Evolutionary conservation across 2,113 vertebrate genomes (phyloP).

Genomic region (Ptychochromis oligacanthus): DNA sequence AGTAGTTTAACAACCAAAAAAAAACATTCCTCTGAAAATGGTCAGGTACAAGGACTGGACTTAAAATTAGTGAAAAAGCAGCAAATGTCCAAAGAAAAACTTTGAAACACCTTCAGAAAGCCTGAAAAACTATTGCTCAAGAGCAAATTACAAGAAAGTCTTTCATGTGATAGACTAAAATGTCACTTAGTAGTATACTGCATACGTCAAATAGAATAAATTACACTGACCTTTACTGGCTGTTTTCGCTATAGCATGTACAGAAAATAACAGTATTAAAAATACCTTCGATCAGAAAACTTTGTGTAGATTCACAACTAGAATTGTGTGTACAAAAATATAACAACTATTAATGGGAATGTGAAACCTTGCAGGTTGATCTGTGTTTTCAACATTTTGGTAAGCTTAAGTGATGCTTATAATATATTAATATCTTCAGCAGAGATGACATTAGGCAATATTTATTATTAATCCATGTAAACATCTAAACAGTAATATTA

Average conservation of each 20-base stretch:
- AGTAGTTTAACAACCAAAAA: too few relatives aligned
- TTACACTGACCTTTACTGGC: neutral
- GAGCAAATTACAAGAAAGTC: too few relatives aligned
- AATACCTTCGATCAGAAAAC: neutral
- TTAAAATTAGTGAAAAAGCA: too few relatives aligned
- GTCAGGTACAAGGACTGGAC: too few relatives aligned
- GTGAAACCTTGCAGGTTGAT: too few relatives aligned
- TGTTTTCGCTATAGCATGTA: neutral
- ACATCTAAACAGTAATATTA: neutral
- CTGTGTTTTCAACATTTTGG: too few relatives aligned
- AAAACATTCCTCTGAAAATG: too few relatives aligned
- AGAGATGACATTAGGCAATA: neutral
- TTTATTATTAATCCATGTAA: rapidly evolving
- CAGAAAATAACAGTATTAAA: neutral
- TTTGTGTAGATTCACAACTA: neutral
- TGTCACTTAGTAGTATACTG: too few relatives aligned
- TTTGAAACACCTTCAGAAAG: too few relatives aligned
- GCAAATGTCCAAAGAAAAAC: too few relatives aligned
- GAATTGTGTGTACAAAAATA: neutral
- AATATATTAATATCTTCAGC: neutral
- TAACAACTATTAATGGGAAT: neutral
- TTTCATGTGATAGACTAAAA: too few relatives aligned
- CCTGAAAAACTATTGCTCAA: too few relatives aligned
- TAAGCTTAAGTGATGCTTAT: neutral
- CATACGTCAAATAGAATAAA: neutral